Evolutionary conservation across 2,888 invertebrate species (phyloP).

Genomic region (Standfussiana lucernea): DNA sequence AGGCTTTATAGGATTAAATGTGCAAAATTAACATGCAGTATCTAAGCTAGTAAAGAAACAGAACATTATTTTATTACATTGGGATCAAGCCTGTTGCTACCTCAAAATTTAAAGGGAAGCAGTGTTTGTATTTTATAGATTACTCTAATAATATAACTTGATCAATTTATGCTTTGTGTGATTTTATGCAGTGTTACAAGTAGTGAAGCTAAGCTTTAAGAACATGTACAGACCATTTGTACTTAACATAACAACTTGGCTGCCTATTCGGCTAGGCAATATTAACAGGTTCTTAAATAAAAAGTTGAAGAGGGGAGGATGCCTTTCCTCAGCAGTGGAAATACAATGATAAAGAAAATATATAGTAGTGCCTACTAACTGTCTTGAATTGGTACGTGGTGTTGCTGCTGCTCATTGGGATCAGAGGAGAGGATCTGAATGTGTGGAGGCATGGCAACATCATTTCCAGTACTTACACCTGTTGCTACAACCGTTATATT

Average conservation of each 20-base stretch:
- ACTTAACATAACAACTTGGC: background rate
- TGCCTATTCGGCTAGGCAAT: background rate
- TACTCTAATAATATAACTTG: background rate
- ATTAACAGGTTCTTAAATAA: constrained; percentile 10
- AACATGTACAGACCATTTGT: background rate
- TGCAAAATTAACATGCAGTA: constrained; percentile 36
- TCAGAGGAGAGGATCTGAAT: constrained; percentile 87
- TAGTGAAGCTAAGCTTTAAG: background rate
- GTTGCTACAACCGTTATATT: constrained; percentile 91
- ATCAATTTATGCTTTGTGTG: background rate
- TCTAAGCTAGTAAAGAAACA: background rate
- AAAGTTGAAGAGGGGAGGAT: background rate
- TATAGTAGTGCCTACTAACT: constrained; percentile 75
- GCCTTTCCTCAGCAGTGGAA: background rate
- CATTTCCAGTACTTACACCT: constrained; percentile 83
- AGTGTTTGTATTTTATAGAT: background rate
- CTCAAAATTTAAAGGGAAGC: background rate
- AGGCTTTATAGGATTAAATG: background rate
- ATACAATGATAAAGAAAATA: constrained; percentile 3
- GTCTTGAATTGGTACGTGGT: constrained; percentile 86
- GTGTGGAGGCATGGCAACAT: constrained; percentile 87
- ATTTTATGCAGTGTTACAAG: background rate
- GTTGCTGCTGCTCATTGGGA: constrained; percentile 83
- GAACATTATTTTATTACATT: background rate
- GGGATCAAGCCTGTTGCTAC: background rate